phyloP scores from a whole-genome alignment of 2,113 vertebrate genomes.

The Paramisgurnus dabryanus region DNA sequence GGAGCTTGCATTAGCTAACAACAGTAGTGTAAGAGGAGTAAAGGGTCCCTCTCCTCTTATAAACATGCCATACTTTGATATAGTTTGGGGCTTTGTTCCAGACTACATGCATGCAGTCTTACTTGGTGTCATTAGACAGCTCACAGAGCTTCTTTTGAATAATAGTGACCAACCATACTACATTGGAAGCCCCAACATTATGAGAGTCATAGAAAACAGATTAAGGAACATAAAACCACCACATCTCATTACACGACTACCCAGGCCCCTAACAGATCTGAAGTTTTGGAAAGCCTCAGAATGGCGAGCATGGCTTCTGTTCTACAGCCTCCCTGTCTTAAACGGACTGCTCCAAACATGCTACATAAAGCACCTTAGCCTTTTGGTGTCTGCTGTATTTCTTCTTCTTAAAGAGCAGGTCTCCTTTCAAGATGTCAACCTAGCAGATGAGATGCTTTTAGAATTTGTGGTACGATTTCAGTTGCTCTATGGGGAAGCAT shows the following conservation, averaged over 20 bases:
- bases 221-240: neutral
- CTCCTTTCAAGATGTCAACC: too few species aligned
- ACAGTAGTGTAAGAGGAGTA: neutral
- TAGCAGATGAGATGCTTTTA: too few species aligned
- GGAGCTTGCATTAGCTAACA: slow-evolving; percentile 5
- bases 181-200: neutral
- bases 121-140: slow-evolving; percentile 2
- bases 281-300: neutral
- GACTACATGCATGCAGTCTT: slow-evolving; percentile 6
- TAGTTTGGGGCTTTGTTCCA: neutral
- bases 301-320: neutral
- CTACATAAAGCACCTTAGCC: too few species aligned
- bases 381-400: too few species aligned
- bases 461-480: too few species aligned
- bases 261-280: neutral
- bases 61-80: slow-evolving; percentile 2
- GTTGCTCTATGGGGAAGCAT: too few species aligned
- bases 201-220: neutral
- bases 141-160: neutral
- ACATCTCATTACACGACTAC: neutral
- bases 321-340: too few species aligned
- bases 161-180: neutral
- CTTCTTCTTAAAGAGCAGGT: too few species aligned
- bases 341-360: too few species aligned
- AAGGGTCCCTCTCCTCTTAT: slow-evolving; percentile 13